Conservation (phyloP, 1,140 invertebrate species). For the Leptopilina clavipes region DNA sequence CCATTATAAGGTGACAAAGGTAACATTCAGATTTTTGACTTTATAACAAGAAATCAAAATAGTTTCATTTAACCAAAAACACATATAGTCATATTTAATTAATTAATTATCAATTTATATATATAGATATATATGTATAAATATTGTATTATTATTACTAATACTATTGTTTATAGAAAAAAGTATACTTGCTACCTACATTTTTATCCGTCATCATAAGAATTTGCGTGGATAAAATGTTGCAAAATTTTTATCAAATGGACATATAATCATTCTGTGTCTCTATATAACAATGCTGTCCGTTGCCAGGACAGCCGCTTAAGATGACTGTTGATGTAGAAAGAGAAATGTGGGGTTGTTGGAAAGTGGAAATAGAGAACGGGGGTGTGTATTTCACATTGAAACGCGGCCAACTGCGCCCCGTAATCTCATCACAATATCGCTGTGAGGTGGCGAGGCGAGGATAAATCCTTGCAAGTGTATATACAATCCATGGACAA, state of each 20-base stretch:
- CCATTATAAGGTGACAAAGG: not conserved
- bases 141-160: no score
- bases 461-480: conserved; percentile 67
- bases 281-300: not conserved
- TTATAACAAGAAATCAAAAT: no score
- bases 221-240: no score
- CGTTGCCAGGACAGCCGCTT: conserved; percentile 44
- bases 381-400: conserved; percentile 68
- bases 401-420: conserved; percentile 72
- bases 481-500: conserved; percentile 48
- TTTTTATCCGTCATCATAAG: no score
- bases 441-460: conserved; percentile 71
- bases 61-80: no score
- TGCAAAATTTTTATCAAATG: not conserved
- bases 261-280: not conserved
- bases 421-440: conserved; percentile 75
- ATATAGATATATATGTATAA: no score
- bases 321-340: conserved; percentile 35
- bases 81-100: no score
- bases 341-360: conserved; percentile 14
- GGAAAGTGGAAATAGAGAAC: conserved; percentile 54
- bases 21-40: no score
- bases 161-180: no score
- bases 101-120: no score
- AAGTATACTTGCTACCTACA: no score